Evolutionary conservation across 2,797 vertebrate genomes (phyloP).

Genomic region (Numenius phaeopus): DNA sequence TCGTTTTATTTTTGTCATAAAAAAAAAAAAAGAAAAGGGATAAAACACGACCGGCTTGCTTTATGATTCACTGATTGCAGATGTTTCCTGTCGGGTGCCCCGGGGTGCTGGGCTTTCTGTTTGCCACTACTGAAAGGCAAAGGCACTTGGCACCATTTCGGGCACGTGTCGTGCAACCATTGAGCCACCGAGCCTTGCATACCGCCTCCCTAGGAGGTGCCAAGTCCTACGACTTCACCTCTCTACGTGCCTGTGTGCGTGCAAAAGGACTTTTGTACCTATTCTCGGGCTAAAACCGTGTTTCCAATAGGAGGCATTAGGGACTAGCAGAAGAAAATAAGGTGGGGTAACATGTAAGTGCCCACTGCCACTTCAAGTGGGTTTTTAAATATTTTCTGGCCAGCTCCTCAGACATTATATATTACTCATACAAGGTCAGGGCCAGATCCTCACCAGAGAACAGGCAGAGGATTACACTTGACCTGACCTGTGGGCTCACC

Average conservation of each 20-base stretch:
- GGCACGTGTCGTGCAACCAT: constrained; percentile 19
- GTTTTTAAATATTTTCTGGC: background rate
- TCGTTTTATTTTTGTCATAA: constrained; percentile 62
- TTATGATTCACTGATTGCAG: constrained; percentile 70
- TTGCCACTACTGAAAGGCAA: background rate
- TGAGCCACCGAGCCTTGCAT: background rate
- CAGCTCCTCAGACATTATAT: background rate
- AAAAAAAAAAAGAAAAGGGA: background rate
- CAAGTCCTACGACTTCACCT: background rate
- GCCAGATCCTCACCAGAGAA: background rate
- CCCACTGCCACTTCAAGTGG: constrained; percentile 2
- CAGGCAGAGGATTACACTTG: background rate
- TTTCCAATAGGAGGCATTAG: background rate
- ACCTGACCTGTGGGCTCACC: background rate
- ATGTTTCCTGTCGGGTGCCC: constrained; percentile 63
- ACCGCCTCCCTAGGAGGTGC: background rate
- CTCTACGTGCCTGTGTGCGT: background rate
- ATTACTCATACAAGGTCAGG: background rate
- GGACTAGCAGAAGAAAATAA: background rate
- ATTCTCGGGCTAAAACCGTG: background rate
- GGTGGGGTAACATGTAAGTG: background rate
- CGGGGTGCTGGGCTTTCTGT: background rate
- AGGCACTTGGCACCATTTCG: background rate
- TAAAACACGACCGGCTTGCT: constrained; percentile 46
- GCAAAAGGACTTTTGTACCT: background rate